Percentiles rank a stretch among this genome's conserved stretches.
These are phyloP conservation scores for Tenthredo distinguenda DNA, from an alignment of 2,888 invertebrate genomes.

Conservation along the genomic window DNA sequence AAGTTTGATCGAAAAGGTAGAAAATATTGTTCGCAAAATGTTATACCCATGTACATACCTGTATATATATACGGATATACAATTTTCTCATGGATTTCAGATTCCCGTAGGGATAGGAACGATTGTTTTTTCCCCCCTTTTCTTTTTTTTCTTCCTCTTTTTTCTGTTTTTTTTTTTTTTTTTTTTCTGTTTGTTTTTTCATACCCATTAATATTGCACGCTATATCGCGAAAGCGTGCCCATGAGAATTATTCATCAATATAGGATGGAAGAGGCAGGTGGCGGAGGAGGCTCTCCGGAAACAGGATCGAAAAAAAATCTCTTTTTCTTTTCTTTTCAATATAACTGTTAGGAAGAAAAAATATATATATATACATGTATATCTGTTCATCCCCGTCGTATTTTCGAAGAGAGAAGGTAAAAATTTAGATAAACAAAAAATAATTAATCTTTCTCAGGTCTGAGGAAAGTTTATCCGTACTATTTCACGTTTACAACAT, in stretches of 20 bases:
- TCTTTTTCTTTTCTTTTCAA: not conserved
- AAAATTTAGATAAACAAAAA: not conserved
- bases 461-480: constrained; percentile 98
- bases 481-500: constrained; percentile 97
- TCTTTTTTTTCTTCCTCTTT: not conserved
- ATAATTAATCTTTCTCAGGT: constrained; percentile 81
- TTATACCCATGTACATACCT: not conserved
- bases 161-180: not conserved
- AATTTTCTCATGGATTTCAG: constrained; percentile 17
- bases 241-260: constrained; percentile 21
- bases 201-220: constrained; percentile 12
- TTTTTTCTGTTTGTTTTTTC: not conserved
- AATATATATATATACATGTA: too few relatives aligned
- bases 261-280: not conserved
- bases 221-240: constrained; percentile 2
- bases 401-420: too few relatives aligned
- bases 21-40: constrained; percentile 1
- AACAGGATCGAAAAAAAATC: not conserved
- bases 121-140: not conserved
- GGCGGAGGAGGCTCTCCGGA: not conserved
- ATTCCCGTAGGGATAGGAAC: constrained; percentile 22
- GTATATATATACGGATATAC: not conserved
- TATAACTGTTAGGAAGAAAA: too few relatives aligned
- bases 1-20: constrained; percentile 27
- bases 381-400: too few relatives aligned